phyloP scores from a whole-genome alignment of 2,113 vertebrate species.

The Cephalopterus ornatus region DNA sequence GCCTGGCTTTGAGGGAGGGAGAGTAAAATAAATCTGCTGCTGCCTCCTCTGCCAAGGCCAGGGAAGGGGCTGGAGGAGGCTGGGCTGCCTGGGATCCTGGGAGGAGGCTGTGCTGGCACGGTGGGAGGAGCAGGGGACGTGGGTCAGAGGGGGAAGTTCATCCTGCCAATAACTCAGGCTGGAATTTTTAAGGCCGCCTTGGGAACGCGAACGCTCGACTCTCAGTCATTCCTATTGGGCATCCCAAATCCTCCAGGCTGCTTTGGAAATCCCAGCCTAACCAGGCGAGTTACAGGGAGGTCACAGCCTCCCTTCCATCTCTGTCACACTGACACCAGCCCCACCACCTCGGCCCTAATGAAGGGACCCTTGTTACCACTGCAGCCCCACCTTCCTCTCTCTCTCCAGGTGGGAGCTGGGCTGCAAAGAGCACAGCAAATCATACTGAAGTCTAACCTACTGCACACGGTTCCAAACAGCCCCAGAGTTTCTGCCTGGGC shows the following conservation, averaged over 20 bases:
- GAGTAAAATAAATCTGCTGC: neutral
- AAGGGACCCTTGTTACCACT: neutral
- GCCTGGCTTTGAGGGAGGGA: neutral
- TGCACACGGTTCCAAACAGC: neutral
- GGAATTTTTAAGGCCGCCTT: slow-evolving; percentile 7
- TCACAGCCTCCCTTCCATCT: neutral
- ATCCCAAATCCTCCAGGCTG: neutral
- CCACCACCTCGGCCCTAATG: neutral
- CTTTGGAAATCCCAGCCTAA: neutral
- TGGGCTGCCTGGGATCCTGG: neutral
- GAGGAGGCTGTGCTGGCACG: neutral
- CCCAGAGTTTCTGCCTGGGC: neutral
- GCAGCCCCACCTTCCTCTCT: neutral
- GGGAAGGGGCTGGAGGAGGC: neutral
- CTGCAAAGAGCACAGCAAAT: neutral
- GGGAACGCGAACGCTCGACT: neutral
- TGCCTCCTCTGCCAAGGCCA: neutral
- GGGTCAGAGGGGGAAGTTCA: neutral
- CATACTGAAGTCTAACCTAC: neutral
- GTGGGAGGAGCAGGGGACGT: neutral
- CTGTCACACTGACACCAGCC: neutral
- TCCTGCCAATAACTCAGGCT: neutral
- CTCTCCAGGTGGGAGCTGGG: neutral
- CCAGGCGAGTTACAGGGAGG: neutral
- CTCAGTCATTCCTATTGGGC: neutral